phyloP scores from a whole-genome alignment of 1,140 invertebrate species.

The Anoplolepis gracilipes region DNA sequence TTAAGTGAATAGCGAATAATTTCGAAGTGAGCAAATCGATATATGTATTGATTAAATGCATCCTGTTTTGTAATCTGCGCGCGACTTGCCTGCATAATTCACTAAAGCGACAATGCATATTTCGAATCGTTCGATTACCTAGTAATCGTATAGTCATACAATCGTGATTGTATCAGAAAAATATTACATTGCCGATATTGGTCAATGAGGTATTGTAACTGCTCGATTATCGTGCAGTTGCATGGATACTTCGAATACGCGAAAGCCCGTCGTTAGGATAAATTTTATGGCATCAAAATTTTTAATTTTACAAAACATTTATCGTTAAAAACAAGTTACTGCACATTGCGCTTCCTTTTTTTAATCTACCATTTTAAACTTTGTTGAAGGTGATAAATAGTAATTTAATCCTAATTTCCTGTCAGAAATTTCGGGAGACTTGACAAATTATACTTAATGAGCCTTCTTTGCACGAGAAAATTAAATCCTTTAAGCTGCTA shows the following conservation, averaged over 20 bases:
- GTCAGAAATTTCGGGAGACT: background rate
- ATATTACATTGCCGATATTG: background rate
- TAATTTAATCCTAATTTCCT: background rate
- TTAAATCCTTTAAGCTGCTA: background rate
- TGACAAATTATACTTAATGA: background rate
- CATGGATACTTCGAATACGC: too few relatives aligned
- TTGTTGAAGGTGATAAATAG: background rate
- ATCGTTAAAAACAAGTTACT: conserved; percentile 18
- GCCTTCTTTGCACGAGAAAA: background rate
- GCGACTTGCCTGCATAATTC: conserved; percentile 50
- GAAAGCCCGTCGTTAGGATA: too few relatives aligned
- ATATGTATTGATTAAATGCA: conserved; percentile 14
- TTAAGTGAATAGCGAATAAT: conserved; percentile 30
- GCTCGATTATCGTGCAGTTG: conserved; percentile 25
- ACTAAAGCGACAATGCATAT: background rate
- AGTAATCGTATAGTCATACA: background rate
- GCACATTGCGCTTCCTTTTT: background rate
- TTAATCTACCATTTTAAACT: background rate
- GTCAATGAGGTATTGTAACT: background rate
- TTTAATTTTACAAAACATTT: background rate
- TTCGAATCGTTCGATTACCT: background rate
- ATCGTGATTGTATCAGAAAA: background rate
- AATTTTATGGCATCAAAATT: conserved; percentile 5
- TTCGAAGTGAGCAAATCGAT: background rate
- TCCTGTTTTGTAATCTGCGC: background rate